A percentile compares a stretch with the other conserved stretches of the same genome.
These are phyloP conservation scores for Choloepus hoffmanni DNA, from an alignment of 2,113 vertebrate genomes.

Conservation along the genomic window DNA sequence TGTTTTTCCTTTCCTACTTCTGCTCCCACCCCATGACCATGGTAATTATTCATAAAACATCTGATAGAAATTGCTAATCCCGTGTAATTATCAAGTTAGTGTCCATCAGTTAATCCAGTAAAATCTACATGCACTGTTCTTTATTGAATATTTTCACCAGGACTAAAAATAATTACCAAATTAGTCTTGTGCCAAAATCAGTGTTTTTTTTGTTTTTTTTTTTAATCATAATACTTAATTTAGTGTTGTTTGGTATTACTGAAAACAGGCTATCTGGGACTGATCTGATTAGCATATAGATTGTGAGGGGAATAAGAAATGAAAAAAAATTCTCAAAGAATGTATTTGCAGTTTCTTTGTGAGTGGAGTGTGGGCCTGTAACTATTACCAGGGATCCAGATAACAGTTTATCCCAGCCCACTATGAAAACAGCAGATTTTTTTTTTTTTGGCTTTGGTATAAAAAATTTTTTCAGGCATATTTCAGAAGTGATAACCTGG, in stretches of 20 bases:
- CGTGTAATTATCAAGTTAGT: not conserved
- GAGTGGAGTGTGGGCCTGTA: not conserved
- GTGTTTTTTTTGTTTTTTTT: too few species aligned
- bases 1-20: not conserved
- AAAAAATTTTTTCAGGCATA: not conserved
- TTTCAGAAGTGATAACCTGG: not conserved
- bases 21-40: not conserved
- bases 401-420: not conserved
- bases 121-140: constrained; percentile 18
- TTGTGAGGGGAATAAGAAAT: too few species aligned
- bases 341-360: not conserved
- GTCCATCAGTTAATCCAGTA: not conserved
- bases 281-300: not conserved
- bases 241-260: constrained; percentile 48
- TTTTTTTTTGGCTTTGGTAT: not conserved
- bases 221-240: constrained; percentile 51
- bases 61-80: not conserved
- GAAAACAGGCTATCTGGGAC: constrained; percentile 34
- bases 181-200: constrained; percentile 11
- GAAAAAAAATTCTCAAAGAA: not conserved
- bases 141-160: constrained; percentile 9
- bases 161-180: constrained; percentile 34
- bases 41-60: constrained; percentile 16
- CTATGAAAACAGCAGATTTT: not conserved
- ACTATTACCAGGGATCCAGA: not conserved